These are phyloP conservation scores for Ceuthmochares aereus DNA, from an alignment of 2,113 vertebrate genomes.

Conservation along the genomic window DNA sequence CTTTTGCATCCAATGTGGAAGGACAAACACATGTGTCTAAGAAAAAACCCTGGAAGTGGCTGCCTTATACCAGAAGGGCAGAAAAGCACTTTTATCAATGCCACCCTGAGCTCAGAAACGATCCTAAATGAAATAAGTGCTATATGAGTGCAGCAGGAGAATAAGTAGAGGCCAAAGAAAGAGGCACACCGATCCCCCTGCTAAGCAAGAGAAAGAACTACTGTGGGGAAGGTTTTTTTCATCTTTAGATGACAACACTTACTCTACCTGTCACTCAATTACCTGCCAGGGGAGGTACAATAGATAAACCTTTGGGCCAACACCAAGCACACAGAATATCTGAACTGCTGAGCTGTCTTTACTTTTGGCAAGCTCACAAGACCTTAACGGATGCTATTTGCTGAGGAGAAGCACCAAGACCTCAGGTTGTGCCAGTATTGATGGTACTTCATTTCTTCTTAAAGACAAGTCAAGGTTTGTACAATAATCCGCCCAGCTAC, in stretches of 20 bases:
- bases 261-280: not conserved
- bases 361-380: conserved; percentile 7
- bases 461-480: conserved; percentile 51
- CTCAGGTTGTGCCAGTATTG: conserved; percentile 12
- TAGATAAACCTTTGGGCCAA: not conserved
- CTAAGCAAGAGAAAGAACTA: fast-evolving
- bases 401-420: conserved; percentile 26
- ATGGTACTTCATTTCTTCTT: conserved; percentile 46
- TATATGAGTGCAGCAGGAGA: not conserved
- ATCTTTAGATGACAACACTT: not conserved
- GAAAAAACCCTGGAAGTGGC: not conserved
- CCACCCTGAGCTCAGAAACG: not conserved
- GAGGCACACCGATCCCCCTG: not conserved
- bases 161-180: not conserved
- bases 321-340: not conserved
- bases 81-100: not conserved
- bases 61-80: not conserved
- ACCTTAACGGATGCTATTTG: conserved; percentile 18
- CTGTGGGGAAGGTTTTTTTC: not conserved
- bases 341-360: not conserved
- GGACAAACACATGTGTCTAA: fast-evolving
- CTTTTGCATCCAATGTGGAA: not conserved
- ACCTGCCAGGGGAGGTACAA: not conserved
- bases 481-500: conserved; percentile 29
- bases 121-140: not conserved